Percentiles rank a stretch among this genome's conserved stretches.
Conservation (phyloP, 2,888 invertebrate species). For the Melanotus villosus region DNA sequence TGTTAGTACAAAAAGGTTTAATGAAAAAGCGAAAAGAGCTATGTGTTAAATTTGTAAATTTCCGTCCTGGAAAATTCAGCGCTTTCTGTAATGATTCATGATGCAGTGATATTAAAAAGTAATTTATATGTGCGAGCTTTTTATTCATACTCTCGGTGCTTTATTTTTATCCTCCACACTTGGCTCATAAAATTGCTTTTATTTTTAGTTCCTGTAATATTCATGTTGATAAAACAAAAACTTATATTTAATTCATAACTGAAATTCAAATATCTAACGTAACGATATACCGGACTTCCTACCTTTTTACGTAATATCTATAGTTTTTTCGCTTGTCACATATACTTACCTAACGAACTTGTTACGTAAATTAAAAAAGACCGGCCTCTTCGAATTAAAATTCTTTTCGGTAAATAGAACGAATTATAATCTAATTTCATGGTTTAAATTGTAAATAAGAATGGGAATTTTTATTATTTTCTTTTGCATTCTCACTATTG, state of each 20-base stretch:
- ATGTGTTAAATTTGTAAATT: constrained; percentile 66
- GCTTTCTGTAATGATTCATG: constrained; percentile 66
- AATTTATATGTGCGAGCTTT: constrained; percentile 67
- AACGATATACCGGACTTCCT: background rate
- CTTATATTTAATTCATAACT: constrained; percentile 35
- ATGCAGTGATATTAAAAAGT: constrained; percentile 68
- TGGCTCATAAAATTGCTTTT: constrained; percentile 33
- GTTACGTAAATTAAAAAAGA: constrained; percentile 27
- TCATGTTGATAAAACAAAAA: constrained; percentile 26
- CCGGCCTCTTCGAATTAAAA: constrained; percentile 26
- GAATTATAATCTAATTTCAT: constrained; percentile 36
- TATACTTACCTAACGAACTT: constrained; percentile 2
- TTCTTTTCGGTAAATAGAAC: constrained; percentile 32
- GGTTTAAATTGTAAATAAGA: constrained; percentile 34
- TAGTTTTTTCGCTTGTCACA: constrained; percentile 1
- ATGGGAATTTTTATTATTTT: constrained; percentile 29
- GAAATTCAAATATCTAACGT: constrained; percentile 30
- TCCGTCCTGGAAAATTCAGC: constrained; percentile 63
- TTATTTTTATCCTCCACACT: constrained; percentile 34
- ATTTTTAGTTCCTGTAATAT: constrained; percentile 34
- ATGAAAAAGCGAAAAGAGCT: constrained; percentile 59
- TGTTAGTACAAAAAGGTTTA: constrained; percentile 21
- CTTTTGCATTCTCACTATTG: constrained; percentile 26
- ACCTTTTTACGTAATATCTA: constrained; percentile 12
- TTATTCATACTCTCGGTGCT: constrained; percentile 45